Evolutionary conservation across 2,888 invertebrate species (phyloP).

Genomic region (Plagiodera versicolora): DNA sequence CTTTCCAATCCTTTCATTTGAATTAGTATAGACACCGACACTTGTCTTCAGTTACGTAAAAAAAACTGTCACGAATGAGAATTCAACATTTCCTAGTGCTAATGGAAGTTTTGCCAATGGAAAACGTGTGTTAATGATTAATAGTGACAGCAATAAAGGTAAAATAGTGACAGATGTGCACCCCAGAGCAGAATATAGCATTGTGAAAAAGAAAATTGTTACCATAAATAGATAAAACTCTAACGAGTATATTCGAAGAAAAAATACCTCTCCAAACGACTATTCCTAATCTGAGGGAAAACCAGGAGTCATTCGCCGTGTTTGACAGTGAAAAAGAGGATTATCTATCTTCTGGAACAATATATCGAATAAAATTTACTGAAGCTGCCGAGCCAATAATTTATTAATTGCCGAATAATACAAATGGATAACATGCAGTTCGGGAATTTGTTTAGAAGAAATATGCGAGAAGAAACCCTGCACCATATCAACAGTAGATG

Average conservation of each 20-base stretch:
- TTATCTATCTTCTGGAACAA: not conserved
- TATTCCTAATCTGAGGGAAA: too few relatives aligned
- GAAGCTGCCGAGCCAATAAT: slow-evolving; percentile 46
- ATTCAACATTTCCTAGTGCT: not conserved
- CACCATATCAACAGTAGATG: slow-evolving; percentile 27
- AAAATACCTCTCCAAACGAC: too few relatives aligned
- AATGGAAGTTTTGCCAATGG: slow-evolving; percentile 18
- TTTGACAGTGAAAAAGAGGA: not conserved
- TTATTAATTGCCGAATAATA: slow-evolving; percentile 45
- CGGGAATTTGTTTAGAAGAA: slow-evolving; percentile 31
- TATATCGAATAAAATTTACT: slow-evolving; percentile 6
- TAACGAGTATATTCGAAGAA: not conserved
- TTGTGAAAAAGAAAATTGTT: slow-evolving; percentile 24
- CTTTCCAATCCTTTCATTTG: too few relatives aligned
- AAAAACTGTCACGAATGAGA: too few relatives aligned
- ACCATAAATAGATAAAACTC: slow-evolving; percentile 7
- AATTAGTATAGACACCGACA: too few relatives aligned
- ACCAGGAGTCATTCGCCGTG: too few relatives aligned
- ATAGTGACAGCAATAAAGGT: slow-evolving; percentile 49
- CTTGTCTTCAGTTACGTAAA: too few relatives aligned
- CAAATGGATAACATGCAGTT: slow-evolving; percentile 40
- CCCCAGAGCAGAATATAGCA: slow-evolving; percentile 50
- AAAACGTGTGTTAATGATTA: slow-evolving; percentile 39
- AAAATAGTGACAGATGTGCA: slow-evolving; percentile 55
- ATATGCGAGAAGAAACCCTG: slow-evolving; percentile 30